Evolutionary conservation across 1,140 invertebrate genomes (phyloP).

Genomic region (Drosophila novamexicana): DNA sequence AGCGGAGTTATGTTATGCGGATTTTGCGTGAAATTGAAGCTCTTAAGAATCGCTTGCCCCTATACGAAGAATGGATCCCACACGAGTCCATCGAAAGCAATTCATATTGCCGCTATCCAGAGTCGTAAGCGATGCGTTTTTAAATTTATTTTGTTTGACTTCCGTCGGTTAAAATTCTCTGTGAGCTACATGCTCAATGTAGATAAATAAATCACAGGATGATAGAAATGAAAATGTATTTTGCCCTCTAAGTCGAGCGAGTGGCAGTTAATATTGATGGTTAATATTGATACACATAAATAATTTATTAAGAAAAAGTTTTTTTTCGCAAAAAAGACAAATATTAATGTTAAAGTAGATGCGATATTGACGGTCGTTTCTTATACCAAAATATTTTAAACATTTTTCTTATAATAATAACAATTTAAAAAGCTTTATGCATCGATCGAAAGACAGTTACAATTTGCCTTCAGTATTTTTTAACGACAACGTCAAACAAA

Average conservation of each 20-base stretch:
- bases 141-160: background rate
- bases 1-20: slow-evolving; percentile 88
- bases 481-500: too few relatives aligned
- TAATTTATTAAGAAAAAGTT: too few relatives aligned
- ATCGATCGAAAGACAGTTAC: too few relatives aligned
- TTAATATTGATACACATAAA: too few relatives aligned
- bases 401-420: too few relatives aligned
- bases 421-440: too few relatives aligned
- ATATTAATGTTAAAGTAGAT: too few relatives aligned
- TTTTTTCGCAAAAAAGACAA: too few relatives aligned
- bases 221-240: slow-evolving; percentile 6
- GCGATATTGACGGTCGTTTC: too few relatives aligned
- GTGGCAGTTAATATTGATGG: too few relatives aligned
- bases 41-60: slow-evolving; percentile 85
- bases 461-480: too few relatives aligned
- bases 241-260: background rate
- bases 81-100: slow-evolving; percentile 86
- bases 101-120: slow-evolving; percentile 87
- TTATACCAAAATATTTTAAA: too few relatives aligned
- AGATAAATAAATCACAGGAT: slow-evolving; percentile 31
- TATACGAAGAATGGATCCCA: slow-evolving; percentile 87
- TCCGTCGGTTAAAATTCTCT: slow-evolving; percentile 1
- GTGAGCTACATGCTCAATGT: slow-evolving; percentile 12
- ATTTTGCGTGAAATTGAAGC: slow-evolving; percentile 87
- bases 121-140: slow-evolving; percentile 76